Conservation (phyloP, 2,888 invertebrate genomes). For the Dexiosoma caninum region DNA sequence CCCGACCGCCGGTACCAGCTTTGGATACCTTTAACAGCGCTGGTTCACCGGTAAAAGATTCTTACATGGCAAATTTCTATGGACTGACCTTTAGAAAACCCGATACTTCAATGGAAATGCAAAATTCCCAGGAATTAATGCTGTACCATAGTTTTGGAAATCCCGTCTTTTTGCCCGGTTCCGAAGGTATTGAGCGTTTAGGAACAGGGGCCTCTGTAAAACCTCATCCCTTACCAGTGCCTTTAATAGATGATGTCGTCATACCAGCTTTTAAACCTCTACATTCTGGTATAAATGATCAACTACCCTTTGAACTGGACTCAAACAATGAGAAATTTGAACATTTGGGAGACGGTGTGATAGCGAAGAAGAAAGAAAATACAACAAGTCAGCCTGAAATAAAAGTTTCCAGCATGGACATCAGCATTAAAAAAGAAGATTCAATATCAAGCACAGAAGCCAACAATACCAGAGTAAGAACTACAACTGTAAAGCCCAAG, state of each 20-base stretch:
- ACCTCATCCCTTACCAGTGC: constrained; percentile 84
- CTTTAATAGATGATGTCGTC: constrained; percentile 77
- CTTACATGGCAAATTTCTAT: constrained; percentile 69
- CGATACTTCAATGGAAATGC: constrained; percentile 68
- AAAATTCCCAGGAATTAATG: constrained; percentile 69
- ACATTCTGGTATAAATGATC: constrained; percentile 69
- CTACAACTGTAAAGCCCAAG: constrained; percentile 1
- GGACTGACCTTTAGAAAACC: constrained; percentile 67
- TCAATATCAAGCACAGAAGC: not conserved
- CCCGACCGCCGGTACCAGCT: constrained; percentile 68
- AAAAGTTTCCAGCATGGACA: not conserved
- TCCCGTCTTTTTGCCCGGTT: constrained; percentile 81
- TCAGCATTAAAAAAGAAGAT: not conserved
- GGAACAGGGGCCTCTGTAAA: constrained; percentile 81
- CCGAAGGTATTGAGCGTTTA: constrained; percentile 81
- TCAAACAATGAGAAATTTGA: constrained; percentile 73
- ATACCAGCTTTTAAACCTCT: constrained; percentile 76
- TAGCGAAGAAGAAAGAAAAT: constrained; percentile 75
- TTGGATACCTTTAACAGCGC: constrained; percentile 47
- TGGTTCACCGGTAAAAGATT: constrained; percentile 63
- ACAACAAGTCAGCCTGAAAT: not conserved
- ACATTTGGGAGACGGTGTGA: constrained; percentile 77
- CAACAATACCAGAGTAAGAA: not conserved
- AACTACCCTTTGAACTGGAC: constrained; percentile 71
- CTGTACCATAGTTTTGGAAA: constrained; percentile 84